phyloP scores from a whole-genome alignment of 2,888 invertebrate species.

The Rotaria sp. region DNA sequence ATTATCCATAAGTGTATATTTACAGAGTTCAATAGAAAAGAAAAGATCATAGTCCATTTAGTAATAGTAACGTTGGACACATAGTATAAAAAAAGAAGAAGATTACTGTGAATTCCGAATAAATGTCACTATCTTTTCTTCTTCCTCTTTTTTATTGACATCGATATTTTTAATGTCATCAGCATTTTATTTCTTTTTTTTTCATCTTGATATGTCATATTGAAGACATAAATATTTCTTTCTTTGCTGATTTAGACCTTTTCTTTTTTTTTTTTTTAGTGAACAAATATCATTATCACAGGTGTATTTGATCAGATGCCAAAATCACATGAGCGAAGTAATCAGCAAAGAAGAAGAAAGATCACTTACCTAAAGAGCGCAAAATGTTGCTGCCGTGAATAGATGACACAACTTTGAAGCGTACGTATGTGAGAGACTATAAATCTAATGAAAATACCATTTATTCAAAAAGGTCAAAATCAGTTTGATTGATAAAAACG shows the following conservation, averaged over 20 bases:
- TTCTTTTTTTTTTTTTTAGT: neutral
- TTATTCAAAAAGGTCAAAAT: conserved; percentile 29
- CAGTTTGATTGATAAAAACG: conserved; percentile 28
- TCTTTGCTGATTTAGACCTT: neutral
- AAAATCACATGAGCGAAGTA: neutral
- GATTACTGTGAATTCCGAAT: neutral
- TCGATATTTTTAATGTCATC: neutral
- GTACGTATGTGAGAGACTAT: conserved; percentile 15
- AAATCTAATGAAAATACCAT: conserved; percentile 30
- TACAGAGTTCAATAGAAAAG: neutral
- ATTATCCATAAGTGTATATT: neutral
- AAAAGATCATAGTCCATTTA: neutral
- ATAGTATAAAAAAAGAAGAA: neutral
- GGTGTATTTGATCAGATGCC: conserved; percentile 20
- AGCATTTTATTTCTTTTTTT: neutral
- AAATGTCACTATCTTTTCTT: conserved; percentile 13
- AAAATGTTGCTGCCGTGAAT: conserved; percentile 13
- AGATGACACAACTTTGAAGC: neutral
- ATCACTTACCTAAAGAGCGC: conserved; percentile 6
- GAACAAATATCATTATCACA: conserved; percentile 16
- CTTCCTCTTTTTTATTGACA: neutral
- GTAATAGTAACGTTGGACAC: neutral
- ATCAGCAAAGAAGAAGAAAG: neutral
- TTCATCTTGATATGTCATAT: neutral
- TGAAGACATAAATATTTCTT: neutral